Base-by-base conservation (phyloP, 1,140 invertebrate genomes). In the Plectrocnemia conspersa region DNA sequence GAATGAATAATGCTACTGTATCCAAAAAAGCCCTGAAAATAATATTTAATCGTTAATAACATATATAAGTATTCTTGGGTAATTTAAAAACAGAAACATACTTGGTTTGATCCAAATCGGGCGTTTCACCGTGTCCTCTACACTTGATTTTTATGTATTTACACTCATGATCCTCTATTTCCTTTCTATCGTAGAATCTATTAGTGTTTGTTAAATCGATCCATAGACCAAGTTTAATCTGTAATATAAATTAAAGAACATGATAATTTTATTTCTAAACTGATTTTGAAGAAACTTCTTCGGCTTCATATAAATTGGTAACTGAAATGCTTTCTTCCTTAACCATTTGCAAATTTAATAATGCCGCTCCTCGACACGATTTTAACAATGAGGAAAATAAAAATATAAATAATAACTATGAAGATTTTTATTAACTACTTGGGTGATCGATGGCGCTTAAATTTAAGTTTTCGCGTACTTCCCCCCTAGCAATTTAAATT, bases 171-270 rank as follows among this genome's bases (percentile, higher is more conserved):
- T 79, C 72, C 65, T 93, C 88, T 6, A 98, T 76, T 47, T 85
- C 82, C 15, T 76, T 67, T 56, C 83, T 86, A 58, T 94, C 78
- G 69, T 99, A 99, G 73, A 96, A 99, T 49, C 96, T 77, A 52
- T 75, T 81, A 3, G 97, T 98, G 66, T 98, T 96, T 3, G 96
- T 98, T 38, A 99, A 74, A 73, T 98, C 94, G 54, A 99, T 89
- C 90, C 96, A 94, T 13, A 99, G 69, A 1, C 96, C 95, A 41
- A 99, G 72, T 65, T 92, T 93, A 9, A 84, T 66, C 86, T 91
- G 63, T 45, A 77, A 72, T 24, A 54, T 52, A 45, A 44, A 16
- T 38, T n/a, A 6, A 49, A 13, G 44, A 35, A 27, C 9, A 27
- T 27, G 6, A 46, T 46, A 6, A 46, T 7, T 46, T 21, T 29